Conservation (phyloP, 2,113 vertebrate species). For the Urocolius indicus region DNA sequence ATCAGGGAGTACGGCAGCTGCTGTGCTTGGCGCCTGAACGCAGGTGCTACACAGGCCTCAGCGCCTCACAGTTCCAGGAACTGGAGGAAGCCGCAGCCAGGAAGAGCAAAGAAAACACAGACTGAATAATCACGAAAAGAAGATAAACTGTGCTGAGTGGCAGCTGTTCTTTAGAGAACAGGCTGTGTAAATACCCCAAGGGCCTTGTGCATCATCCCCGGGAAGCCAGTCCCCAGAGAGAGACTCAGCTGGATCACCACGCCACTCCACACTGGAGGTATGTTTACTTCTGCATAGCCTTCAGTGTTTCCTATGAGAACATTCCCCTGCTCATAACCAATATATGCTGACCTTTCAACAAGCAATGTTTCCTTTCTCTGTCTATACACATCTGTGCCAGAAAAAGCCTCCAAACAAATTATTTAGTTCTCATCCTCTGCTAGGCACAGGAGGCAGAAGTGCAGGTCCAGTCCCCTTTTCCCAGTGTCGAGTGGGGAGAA, state of each 20-base stretch:
- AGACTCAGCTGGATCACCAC: conserved; percentile 28
- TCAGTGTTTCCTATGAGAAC: conserved; percentile 64
- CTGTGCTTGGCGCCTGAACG: background rate
- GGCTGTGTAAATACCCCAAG: conserved; percentile 61
- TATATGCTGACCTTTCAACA: conserved; percentile 54
- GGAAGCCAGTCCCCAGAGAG: conserved; percentile 32
- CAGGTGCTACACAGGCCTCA: conserved; percentile 37
- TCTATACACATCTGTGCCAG: conserved; percentile 32
- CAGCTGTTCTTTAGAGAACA: conserved; percentile 50
- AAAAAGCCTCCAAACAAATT: conserved; percentile 27
- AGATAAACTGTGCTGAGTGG: conserved; percentile 65
- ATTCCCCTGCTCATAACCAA: conserved; percentile 49
- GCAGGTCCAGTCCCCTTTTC: background rate
- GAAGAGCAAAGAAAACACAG: conserved; percentile 51
- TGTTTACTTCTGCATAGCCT: conserved; percentile 59
- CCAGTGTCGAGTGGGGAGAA: background rate
- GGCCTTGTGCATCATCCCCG: conserved; percentile 54
- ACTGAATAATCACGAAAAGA: conserved; percentile 57
- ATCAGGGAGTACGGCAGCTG: background rate
- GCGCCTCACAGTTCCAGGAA: conserved; percentile 55
- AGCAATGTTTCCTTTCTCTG: conserved; percentile 15
- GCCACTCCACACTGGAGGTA: conserved; percentile 23
- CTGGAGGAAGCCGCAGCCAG: conserved; percentile 30
- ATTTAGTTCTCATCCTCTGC: background rate
- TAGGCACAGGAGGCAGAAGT: background rate